phyloP scores from a whole-genome alignment of 2,888 invertebrate genomes.

The Phengaris alcon region DNA sequence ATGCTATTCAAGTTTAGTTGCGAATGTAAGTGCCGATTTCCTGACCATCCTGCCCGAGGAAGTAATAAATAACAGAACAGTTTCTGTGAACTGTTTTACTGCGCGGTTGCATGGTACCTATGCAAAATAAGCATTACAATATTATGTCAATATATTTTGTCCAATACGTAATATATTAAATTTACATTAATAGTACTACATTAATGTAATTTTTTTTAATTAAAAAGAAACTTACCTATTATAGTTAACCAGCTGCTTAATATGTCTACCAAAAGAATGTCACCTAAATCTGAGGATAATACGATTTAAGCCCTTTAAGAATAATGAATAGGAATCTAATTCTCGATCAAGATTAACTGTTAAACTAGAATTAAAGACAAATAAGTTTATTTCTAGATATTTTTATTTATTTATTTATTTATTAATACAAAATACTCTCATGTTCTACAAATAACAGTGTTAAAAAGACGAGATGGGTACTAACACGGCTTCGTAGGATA shows the following conservation, averaged over 20 bases:
- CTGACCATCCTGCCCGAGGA: conserved; percentile 46
- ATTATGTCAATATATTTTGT: not conserved
- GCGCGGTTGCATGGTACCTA: conserved; percentile 22
- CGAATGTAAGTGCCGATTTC: conserved; percentile 46
- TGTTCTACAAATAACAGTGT: too few relatives aligned
- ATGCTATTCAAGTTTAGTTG: conserved; percentile 29
- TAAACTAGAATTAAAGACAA: not conserved
- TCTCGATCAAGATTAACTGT: not conserved
- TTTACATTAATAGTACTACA: too few relatives aligned
- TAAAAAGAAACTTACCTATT: not conserved
- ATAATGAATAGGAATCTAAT: not conserved
- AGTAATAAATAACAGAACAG: conserved; percentile 46
- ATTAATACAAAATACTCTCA: too few relatives aligned
- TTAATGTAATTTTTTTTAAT: too few relatives aligned
- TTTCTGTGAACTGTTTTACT: conserved; percentile 37
- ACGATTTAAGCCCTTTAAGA: not conserved
- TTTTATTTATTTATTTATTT: not conserved
- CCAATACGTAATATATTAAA: not conserved
- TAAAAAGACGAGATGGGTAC: too few relatives aligned
- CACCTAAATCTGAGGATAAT: not conserved
- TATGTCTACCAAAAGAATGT: not conserved
- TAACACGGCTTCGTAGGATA: too few relatives aligned
- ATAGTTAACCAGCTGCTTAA: not conserved
- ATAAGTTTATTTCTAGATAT: not conserved
- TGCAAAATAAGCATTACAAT: conserved; percentile 7